Percentiles rank a stretch among this genome's conserved stretches.
Conservation (phyloP, 2,888 invertebrate species). For the Automeris io region DNA sequence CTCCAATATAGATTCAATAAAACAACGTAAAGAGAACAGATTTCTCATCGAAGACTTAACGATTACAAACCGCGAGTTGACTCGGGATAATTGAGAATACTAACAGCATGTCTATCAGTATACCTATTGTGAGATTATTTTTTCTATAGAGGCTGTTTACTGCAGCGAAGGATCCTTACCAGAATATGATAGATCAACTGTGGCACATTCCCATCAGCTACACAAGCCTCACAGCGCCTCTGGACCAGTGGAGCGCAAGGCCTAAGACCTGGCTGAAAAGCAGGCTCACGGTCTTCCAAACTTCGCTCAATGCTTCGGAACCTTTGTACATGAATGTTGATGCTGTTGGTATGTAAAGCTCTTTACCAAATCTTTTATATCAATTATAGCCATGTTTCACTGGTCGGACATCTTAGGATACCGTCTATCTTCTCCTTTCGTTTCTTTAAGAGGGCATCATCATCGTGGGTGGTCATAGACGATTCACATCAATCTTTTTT, state of each 20-base stretch:
- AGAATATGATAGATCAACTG: constrained; percentile 45
- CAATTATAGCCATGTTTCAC: no score
- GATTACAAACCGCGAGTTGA: no score
- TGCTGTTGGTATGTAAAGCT: constrained; percentile 74
- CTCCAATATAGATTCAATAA: no score
- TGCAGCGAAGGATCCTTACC: constrained; percentile 41
- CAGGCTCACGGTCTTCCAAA: constrained; percentile 18
- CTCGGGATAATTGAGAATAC: no score
- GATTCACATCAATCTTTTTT: not conserved
- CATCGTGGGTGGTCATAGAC: no score
- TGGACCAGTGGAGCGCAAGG: constrained; percentile 28
- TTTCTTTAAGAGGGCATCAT: no score
- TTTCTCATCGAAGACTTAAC: no score
- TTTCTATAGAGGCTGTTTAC: constrained; percentile 47
- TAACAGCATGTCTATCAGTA: no score
- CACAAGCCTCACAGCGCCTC: constrained; percentile 27
- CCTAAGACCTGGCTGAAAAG: constrained; percentile 53
- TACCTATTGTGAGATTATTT: not conserved
- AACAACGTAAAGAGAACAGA: no score
- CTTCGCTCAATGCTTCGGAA: constrained; percentile 57
- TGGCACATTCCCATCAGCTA: constrained; percentile 81
- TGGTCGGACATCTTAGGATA: no score
- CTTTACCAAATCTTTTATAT: no score
- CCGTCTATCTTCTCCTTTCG: no score
- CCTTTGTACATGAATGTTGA: constrained; percentile 79